Evolutionary conservation across 2,113 vertebrate genomes (phyloP).

Genomic region (Archilochus colubris): DNA sequence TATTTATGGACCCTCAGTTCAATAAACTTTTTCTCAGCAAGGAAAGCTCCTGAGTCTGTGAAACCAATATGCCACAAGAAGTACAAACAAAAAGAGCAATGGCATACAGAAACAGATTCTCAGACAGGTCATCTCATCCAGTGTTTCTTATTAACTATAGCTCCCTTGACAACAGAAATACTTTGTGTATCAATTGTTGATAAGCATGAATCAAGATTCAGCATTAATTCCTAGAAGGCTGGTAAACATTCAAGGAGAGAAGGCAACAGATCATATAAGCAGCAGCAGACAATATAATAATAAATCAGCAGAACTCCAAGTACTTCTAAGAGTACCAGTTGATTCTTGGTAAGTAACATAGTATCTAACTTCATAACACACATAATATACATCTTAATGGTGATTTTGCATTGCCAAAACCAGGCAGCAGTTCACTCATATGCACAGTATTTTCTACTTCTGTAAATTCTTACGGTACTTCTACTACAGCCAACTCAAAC

Average conservation of each 20-base stretch:
- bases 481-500: not conserved
- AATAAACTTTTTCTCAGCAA: too few relatives aligned
- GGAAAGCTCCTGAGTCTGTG: too few relatives aligned
- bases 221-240: slow-evolving; percentile 13
- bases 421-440: not conserved
- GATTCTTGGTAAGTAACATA: not conserved
- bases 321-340: slow-evolving; percentile 1
- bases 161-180: slow-evolving; percentile 23
- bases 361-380: not conserved
- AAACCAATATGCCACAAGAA: not conserved
- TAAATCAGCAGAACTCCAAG: slow-evolving; percentile 41
- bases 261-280: not conserved
- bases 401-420: slow-evolving; percentile 6
- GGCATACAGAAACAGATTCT: not conserved
- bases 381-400: not conserved
- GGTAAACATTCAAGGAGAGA: not conserved
- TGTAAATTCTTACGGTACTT: not conserved
- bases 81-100: not conserved
- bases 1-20: too few relatives aligned
- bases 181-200: slow-evolving; percentile 10
- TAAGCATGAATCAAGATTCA: slow-evolving; percentile 25
- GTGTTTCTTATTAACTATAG: not conserved
- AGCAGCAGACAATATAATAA: slow-evolving; percentile 10
- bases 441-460: not conserved
- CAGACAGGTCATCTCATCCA: not conserved